These are phyloP conservation scores for Heterocephalus glaber DNA, from an alignment of 2,113 vertebrate species.

Conservation along the genomic window DNA sequence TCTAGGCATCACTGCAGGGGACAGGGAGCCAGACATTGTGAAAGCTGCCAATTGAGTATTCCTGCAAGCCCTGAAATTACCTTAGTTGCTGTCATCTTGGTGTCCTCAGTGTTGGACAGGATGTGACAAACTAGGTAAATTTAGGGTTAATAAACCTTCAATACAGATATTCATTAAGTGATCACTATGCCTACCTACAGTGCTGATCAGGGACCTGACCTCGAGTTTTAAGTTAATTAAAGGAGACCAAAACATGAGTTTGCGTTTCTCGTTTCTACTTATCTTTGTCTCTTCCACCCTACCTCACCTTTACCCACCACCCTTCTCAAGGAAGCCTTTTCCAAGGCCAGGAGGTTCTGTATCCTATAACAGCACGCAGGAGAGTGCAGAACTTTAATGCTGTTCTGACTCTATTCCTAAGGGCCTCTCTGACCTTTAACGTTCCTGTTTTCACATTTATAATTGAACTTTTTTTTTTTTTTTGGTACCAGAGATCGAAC, in stretches of 20 bases:
- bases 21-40: not conserved
- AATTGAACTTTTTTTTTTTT: not conserved
- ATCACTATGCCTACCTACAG: not conserved
- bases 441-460: not conserved
- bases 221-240: not conserved
- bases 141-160: not conserved
- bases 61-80: not conserved
- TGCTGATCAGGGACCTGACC: not conserved
- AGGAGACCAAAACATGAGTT: not conserved
- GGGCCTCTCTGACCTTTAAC: not conserved
- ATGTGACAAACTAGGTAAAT: not conserved
- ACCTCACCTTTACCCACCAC: not conserved
- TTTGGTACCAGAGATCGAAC: too few species aligned
- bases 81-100: not conserved
- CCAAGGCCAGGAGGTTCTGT: not conserved
- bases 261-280: not conserved
- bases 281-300: not conserved
- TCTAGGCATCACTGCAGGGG: not conserved
- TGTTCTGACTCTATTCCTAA: not conserved
- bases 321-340: not conserved
- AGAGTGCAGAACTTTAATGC: not conserved
- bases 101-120: not conserved
- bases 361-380: fast-evolving
- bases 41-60: not conserved
- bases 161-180: not conserved